phyloP scores from a whole-genome alignment of 2,113 vertebrate species.

The Ancistrus triradiatus region DNA sequence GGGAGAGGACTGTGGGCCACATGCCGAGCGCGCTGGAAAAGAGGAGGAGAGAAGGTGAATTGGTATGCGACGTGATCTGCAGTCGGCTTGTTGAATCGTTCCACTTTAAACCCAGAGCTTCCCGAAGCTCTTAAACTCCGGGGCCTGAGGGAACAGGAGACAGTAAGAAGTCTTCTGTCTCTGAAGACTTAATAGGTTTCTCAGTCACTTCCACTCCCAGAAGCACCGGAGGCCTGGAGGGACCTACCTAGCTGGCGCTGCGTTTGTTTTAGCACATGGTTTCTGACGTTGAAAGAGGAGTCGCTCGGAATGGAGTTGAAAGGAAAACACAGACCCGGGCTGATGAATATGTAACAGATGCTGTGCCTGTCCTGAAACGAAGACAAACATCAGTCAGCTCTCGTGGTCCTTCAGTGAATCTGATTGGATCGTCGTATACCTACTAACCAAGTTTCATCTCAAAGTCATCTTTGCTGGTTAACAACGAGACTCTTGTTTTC shows the following conservation, averaged over 20 bases:
- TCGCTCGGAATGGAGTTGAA: slow-evolving; percentile 4
- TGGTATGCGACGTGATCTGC: slow-evolving; percentile 7
- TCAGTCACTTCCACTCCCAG: slow-evolving; percentile 43
- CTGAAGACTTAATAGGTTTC: slow-evolving; percentile 56
- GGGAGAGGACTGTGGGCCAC: background rate
- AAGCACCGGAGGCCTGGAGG: slow-evolving; percentile 14
- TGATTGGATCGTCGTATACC: slow-evolving; percentile 9
- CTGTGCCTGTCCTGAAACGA: slow-evolving; percentile 15
- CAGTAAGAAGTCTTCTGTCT: slow-evolving; percentile 45
- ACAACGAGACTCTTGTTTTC: background rate
- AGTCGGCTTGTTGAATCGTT: background rate
- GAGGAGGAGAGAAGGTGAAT: background rate
- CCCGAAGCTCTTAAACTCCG: slow-evolving; percentile 2
- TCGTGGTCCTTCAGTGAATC: slow-evolving; percentile 7
- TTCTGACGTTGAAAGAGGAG: slow-evolving; percentile 8
- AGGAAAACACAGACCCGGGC: slow-evolving; percentile 7
- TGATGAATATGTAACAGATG: slow-evolving; percentile 35
- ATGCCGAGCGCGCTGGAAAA: background rate
- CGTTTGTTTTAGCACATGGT: slow-evolving; percentile 13
- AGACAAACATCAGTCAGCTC: slow-evolving; percentile 10
- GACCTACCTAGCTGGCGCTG: background rate
- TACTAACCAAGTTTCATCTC: slow-evolving; percentile 12
- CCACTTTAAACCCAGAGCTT: background rate
- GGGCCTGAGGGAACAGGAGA: slow-evolving; percentile 49
- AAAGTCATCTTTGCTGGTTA: background rate